Evolutionary conservation across 2,888 invertebrate genomes (phyloP).

Genomic region (Corbicula japonica): DNA sequence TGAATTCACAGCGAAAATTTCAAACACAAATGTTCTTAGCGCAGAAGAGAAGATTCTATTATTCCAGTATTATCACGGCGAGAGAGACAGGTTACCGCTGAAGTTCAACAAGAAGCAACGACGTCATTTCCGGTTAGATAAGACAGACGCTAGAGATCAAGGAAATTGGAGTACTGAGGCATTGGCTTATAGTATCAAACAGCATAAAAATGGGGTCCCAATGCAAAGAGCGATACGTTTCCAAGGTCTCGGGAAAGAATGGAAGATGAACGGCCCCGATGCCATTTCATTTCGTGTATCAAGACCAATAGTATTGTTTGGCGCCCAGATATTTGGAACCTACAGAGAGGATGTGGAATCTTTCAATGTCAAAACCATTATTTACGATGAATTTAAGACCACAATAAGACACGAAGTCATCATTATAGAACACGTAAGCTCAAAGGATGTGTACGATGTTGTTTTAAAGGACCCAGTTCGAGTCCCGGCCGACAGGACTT

Average conservation of each 20-base stretch:
- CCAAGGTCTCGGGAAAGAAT: conserved; percentile 36
- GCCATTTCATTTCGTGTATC: conserved; percentile 60
- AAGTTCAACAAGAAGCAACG: conserved; percentile 33
- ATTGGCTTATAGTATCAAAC: neutral
- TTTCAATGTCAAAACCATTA: conserved; percentile 23
- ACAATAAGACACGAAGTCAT: conserved; percentile 12
- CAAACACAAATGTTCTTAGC: conserved; percentile 39
- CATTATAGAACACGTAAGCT: conserved; percentile 10
- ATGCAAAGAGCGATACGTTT: conserved; percentile 42
- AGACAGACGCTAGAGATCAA: neutral
- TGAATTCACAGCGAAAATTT: conserved; percentile 46
- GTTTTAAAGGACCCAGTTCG: conserved; percentile 31
- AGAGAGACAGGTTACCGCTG: conserved; percentile 29
- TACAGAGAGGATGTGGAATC: conserved; percentile 7
- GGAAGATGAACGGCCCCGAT: conserved; percentile 56
- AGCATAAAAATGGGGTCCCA: neutral
- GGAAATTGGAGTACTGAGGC: neutral
- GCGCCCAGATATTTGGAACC: conserved; percentile 57
- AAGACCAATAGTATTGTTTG: conserved; percentile 34
- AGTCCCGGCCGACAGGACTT: conserved; percentile 20
- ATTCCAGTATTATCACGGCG: conserved; percentile 57
- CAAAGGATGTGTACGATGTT: conserved; percentile 48
- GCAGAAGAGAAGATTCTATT: conserved; percentile 54
- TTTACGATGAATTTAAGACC: conserved; percentile 40
- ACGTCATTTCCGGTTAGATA: conserved; percentile 1